Conservation (phyloP, 1,140 invertebrate genomes). For the Sitobion miscanthi region DNA sequence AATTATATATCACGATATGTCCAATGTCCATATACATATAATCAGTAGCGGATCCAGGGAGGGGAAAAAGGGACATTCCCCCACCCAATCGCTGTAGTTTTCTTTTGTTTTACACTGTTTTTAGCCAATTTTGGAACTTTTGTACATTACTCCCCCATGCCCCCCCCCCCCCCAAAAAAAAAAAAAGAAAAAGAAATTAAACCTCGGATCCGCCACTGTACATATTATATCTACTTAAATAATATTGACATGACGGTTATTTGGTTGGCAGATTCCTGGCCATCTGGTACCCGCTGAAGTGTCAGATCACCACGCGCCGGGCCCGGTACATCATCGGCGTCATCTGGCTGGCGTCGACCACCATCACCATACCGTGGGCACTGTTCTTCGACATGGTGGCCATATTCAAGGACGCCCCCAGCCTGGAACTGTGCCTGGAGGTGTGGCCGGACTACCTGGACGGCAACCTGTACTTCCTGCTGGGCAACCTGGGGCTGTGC, state of each 20-base stretch:
- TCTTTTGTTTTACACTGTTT: no score
- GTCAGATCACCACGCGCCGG: slow-evolving; percentile 85
- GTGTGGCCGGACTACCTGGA: slow-evolving; percentile 82
- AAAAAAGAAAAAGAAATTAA: no score
- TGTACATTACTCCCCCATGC: no score
- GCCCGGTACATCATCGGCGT: slow-evolving; percentile 86
- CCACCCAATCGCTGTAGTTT: no score
- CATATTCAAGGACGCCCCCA: slow-evolving; percentile 73
- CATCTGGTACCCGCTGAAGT: slow-evolving; percentile 92
- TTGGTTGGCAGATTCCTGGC: slow-evolving; percentile 84
- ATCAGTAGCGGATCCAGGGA: no score
- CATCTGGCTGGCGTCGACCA: slow-evolving; percentile 87
- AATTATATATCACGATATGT: no score
- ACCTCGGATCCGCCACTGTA: no score
- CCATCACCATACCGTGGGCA: slow-evolving; percentile 86
- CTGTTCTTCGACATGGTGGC: slow-evolving; percentile 85
- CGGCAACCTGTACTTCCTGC: slow-evolving; percentile 83
- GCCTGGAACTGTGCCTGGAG: slow-evolving; percentile 66
- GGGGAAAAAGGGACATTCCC: no score
- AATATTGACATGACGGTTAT: not conserved
- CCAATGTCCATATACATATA: no score
- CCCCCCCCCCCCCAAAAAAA: no score
- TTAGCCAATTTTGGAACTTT: no score
- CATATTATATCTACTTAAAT: not conserved
- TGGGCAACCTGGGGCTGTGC: slow-evolving; percentile 87